A percentile compares a stretch with the other conserved stretches of the same genome.
These are phyloP conservation scores for Gopherus flavomarginatus DNA, from an alignment of 2,113 vertebrate genomes.

Conservation along the genomic window DNA sequence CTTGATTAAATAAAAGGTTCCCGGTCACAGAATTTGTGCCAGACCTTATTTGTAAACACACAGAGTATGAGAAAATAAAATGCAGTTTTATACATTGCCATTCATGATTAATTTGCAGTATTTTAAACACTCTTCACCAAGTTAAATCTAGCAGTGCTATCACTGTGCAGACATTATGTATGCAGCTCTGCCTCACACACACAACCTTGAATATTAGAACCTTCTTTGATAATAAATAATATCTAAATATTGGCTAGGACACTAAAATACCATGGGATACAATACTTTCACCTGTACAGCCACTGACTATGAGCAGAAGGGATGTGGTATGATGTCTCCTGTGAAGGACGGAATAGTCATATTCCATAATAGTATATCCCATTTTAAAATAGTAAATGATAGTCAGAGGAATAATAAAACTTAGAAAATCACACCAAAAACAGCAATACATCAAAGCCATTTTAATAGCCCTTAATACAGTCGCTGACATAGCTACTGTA, in stretches of 20 bases:
- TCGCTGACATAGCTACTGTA: slow-evolving; percentile 31
- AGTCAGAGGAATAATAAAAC: slow-evolving; percentile 73
- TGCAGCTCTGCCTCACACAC: background rate
- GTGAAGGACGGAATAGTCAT: slow-evolving; percentile 53
- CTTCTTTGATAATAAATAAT: background rate
- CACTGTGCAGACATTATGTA: background rate
- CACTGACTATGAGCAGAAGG: background rate
- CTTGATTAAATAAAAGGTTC: background rate
- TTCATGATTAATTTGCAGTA: background rate
- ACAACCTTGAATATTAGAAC: slow-evolving; percentile 10
- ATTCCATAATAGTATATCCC: slow-evolving; percentile 46
- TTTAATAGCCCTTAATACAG: slow-evolving; percentile 68
- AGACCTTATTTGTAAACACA: background rate
- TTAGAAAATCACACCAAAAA: slow-evolving; percentile 50
- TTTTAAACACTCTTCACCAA: accelerated
- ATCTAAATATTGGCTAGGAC: background rate
- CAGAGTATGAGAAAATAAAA: background rate
- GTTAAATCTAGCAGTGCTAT: accelerated
- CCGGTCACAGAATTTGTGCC: background rate
- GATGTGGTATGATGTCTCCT: slow-evolving; percentile 27
- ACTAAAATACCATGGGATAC: background rate
- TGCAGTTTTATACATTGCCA: background rate
- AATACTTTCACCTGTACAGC: background rate
- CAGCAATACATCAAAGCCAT: slow-evolving; percentile 66
- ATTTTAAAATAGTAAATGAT: slow-evolving; percentile 65